Evolutionary conservation across 1,140 invertebrate species (phyloP).

Genomic region (Apis mellifera): DNA sequence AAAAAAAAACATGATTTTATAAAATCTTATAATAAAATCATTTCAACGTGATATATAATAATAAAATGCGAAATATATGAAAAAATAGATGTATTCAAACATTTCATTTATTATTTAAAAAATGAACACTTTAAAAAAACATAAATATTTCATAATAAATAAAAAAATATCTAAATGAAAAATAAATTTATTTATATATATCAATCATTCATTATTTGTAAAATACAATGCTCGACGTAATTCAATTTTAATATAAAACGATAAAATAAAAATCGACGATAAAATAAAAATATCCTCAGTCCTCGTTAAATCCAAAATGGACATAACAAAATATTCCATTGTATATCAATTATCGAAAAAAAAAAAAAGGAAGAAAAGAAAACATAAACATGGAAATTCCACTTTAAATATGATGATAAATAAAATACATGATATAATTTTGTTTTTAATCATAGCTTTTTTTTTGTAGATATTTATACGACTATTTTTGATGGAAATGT

Average conservation of each 20-base stretch:
- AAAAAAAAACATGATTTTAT: neutral
- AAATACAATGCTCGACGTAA: neutral
- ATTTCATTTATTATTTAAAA: neutral
- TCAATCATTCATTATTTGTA: neutral
- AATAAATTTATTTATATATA: neutral
- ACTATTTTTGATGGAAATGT: neutral
- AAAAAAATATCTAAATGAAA: neutral
- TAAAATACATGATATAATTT: conserved; percentile 5
- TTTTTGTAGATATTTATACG: conserved; percentile 26
- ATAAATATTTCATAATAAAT: neutral
- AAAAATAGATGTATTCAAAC: too few species aligned
- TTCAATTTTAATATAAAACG: neutral
- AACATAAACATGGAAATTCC: neutral
- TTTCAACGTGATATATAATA: too few species aligned
- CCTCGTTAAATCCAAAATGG: neutral
- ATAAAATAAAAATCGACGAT: neutral
- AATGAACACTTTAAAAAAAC: neutral
- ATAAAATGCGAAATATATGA: too few species aligned
- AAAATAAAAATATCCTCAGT: neutral
- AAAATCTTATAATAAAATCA: too few species aligned
- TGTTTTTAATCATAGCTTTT: conserved; percentile 1
- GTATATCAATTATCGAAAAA: too few species aligned
- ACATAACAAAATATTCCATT: neutral
- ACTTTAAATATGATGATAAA: neutral
- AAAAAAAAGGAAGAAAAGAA: too few species aligned